Evolutionary conservation across 2,113 vertebrate species (phyloP).

Genomic region (Antidorcas marsupialis): DNA sequence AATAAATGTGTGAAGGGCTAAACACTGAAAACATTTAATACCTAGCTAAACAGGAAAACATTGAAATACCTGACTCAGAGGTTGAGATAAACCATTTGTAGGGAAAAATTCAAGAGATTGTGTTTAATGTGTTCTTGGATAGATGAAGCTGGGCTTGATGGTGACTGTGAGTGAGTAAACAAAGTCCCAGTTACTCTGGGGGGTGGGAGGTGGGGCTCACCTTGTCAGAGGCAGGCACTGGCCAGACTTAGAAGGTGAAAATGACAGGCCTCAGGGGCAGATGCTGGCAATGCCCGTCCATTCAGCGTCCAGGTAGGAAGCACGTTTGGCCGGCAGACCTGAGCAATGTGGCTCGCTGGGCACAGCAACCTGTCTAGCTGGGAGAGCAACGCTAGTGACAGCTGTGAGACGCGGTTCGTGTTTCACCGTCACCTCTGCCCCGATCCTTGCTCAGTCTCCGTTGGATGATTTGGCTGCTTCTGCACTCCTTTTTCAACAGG

Average conservation of each 20-base stretch:
- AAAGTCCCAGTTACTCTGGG: background rate
- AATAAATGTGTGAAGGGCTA: background rate
- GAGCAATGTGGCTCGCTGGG: background rate
- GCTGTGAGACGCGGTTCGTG: background rate
- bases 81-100: background rate
- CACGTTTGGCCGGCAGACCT: background rate
- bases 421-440: background rate
- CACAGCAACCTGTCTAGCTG: background rate
- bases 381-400: fast-evolving
- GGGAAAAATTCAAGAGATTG: background rate
- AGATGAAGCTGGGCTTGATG: background rate
- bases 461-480: background rate
- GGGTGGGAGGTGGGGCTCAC: background rate
- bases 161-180: background rate
- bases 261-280: background rate
- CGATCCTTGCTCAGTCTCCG: background rate
- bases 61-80: background rate
- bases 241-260: background rate
- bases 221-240: background rate
- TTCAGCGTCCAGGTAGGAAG: background rate
- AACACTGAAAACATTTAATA: background rate
- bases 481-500: background rate
- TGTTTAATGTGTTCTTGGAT: background rate
- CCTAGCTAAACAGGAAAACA: background rate
- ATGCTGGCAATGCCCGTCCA: background rate